Evolutionary conservation across 2,888 invertebrate genomes (phyloP), one percentile per base, ranked within the genome.

Genomic region (Ametastegia equiseti): DNA sequence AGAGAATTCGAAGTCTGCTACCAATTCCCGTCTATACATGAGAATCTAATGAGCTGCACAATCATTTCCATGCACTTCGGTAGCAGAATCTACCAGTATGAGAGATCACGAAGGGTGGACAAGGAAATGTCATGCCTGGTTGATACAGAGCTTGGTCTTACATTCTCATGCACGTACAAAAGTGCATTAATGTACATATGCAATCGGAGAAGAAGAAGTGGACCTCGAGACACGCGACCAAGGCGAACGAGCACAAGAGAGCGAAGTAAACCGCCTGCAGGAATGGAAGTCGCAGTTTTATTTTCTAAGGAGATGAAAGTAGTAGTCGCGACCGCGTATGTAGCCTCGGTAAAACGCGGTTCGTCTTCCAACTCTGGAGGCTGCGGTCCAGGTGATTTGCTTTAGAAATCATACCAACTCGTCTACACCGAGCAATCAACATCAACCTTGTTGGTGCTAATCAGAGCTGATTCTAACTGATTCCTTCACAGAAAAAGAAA

Each of bases 231-330:
- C 75, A 54, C 23, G 45, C 36, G 63, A 63, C 78, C 60, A 42
- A 78, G 60, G 60, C 60, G 39, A 78, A 7, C 75, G 27, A 63
- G 30, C 39, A n/a, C n/a, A 33, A 78, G 78, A 78, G 78, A 33
- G 36, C 54, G 33, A 36, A 50, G 75, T 54, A 54, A 73, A 50
- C 42, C 39, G 54, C 63, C 60, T 63, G 75, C 54, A 75, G 78
- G 78, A 60, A 78, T 63, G 39, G n/a, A 42, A 45, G 78, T 45
- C 42, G 13, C 27, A 78, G 6, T 60, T 78, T 39, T 78, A 60
- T 78, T 75, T 54, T 78, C 78, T 78, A 78, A 78, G 60, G 78
- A 57, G 57, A 78, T 78, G 78, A 78, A 78, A 78, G 78, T 60
- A 78, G 78, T 60, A 30, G 78, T 60, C 54, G 75, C n/a, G 60